Base-by-base conservation (phyloP, 2,888 invertebrate genomes). In the Cephus rjabovi region DNA sequence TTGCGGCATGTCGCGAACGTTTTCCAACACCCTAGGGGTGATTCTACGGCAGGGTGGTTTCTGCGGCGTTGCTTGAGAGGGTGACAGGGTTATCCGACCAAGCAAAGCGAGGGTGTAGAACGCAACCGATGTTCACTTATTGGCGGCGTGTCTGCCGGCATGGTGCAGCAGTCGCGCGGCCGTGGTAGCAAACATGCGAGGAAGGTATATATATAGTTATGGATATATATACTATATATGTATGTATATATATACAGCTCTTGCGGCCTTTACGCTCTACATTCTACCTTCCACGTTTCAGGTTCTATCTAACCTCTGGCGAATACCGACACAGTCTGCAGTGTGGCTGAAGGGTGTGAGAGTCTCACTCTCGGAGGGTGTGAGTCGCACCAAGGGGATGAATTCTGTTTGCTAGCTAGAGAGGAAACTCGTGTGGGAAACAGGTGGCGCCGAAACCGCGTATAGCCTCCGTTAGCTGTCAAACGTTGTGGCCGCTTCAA, bases 61-160 rank as follows among this genome's bases (percentile, higher is more conserved):
- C 56, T 56, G 56, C 56, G 56, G 56, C 56, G 23, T 56, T 6
- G 56, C 56, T 56, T 56, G 56, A 56, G 56, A 23, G 56, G 56
- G 56, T 56, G 56, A 56, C 56, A 56, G 56, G 56, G 56, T 56
- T 56, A 56, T 56, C 56, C 56, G 56, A 56, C 56, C 56, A 86
- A 80, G 87, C 83, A 85, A 86, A 88, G 86, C 83, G 86, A 84
- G 88, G 85, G 86, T 87, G 88, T 86, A 84, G 87, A 89, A 88
- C 86, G 88, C 89, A 87, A 89, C 87, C 89, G 90, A 91, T 90
- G 91, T 90, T 91, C 91, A 89, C 90, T 91, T 91, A 91, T 91
- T 91, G 91, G 90, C 86, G 89, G 90, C 90, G 89, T 91, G 91
- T 91, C 88, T 89, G 89, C 89, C 90, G 87, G 90, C 88, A 91